These are phyloP conservation scores for Craterocephalus amniculus DNA, from an alignment of 2,797 vertebrate genomes.

Conservation along the genomic window DNA sequence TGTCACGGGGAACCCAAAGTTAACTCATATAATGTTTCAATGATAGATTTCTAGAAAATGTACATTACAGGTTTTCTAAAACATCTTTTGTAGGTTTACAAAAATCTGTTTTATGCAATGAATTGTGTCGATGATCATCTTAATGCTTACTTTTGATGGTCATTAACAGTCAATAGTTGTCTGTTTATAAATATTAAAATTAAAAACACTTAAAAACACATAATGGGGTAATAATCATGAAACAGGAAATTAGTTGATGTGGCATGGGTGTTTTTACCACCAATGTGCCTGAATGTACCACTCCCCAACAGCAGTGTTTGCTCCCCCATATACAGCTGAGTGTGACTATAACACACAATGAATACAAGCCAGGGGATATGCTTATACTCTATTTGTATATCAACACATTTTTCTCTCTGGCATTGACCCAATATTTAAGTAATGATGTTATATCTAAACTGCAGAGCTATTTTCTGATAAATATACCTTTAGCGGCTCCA, in stretches of 20 bases:
- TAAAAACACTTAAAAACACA: slow-evolving; percentile 1
- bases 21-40: background rate
- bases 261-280: background rate
- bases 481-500: background rate
- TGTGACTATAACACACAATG: background rate
- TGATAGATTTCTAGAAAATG: background rate
- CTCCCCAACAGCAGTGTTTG: background rate
- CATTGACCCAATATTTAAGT: background rate
- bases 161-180: background rate
- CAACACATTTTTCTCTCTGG: background rate
- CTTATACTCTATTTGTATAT: background rate
- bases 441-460: background rate
- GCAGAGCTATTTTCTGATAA: background rate
- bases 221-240: background rate
- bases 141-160: too few species aligned
- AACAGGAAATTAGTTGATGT: background rate
- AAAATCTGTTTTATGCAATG: background rate
- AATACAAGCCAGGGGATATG: background rate
- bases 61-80: background rate
- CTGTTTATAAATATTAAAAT: too few species aligned
- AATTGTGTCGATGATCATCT: background rate
- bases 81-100: background rate
- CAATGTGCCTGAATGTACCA: background rate
- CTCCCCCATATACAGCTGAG: background rate
- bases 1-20: too few species aligned